These are phyloP conservation scores for Rhopalosiphum maidis DNA, from an alignment of 1,140 invertebrate genomes.

Conservation along the genomic window DNA sequence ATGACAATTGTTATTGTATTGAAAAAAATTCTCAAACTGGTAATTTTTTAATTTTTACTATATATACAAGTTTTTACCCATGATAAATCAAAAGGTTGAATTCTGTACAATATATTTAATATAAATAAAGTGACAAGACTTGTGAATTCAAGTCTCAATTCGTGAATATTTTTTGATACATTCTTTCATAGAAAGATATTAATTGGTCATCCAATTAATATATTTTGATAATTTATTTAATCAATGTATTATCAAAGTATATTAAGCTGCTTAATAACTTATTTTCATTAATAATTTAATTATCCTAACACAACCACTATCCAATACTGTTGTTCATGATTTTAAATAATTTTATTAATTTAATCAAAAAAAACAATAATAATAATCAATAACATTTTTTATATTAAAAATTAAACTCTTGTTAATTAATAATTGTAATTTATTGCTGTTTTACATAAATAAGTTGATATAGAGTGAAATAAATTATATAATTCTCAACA, in stretches of 20 bases:
- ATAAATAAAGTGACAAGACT: background rate
- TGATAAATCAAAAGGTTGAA: background rate
- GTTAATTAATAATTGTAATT: background rate
- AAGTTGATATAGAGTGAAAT: background rate
- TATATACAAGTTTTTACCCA: background rate
- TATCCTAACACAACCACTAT: background rate
- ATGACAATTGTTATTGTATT: conserved; percentile 97
- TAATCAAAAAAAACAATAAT: background rate
- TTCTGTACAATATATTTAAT: background rate
- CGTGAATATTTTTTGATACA: background rate
- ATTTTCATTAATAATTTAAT: background rate
- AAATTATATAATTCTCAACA: background rate
- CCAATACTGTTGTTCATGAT: background rate
- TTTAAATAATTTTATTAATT: background rate
- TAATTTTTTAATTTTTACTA: conserved; percentile 45
- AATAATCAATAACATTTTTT: too few relatives aligned
- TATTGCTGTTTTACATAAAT: background rate
- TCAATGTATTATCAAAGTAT: background rate
- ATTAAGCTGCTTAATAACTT: background rate
- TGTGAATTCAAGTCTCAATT: background rate
- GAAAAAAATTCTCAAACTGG: conserved; percentile 79
- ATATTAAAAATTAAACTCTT: background rate
- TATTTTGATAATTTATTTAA: background rate
- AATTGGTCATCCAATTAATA: too few relatives aligned
- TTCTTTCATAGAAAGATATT: background rate